Evolutionary conservation across 2,113 vertebrate species (phyloP).

Genomic region (Nansenia antarctica): DNA sequence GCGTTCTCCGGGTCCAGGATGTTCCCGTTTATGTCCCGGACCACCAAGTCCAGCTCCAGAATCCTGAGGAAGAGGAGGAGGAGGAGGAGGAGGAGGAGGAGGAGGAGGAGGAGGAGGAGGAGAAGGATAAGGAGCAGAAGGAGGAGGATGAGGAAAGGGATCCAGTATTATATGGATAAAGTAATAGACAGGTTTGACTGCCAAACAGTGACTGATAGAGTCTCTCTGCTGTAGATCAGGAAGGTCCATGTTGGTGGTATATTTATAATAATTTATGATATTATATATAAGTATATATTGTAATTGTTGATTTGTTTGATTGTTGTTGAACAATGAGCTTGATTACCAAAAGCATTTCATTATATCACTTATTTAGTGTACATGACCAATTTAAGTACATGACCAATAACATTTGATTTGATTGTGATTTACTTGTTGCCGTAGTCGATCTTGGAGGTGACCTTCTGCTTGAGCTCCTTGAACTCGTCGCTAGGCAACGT

Average conservation of each 20-base stretch:
- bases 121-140: background rate
- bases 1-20: conserved; percentile 93
- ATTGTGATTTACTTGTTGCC: conserved; percentile 99
- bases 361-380: no score
- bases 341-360: no score
- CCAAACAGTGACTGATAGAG: background rate
- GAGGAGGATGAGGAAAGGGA: background rate
- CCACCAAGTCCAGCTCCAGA: conserved; percentile 90
- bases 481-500: conserved; percentile 94
- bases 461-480: conserved; percentile 98
- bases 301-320: no score
- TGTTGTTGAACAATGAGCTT: background rate
- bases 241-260: background rate
- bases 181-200: background rate
- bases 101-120: background rate
- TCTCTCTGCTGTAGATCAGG: background rate
- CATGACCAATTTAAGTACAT: no score
- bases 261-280: no score
- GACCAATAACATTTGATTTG: no score
- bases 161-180: conserved; percentile 5
- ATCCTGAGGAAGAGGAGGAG: conserved; percentile 73
- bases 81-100: background rate
- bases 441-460: conserved; percentile 97
- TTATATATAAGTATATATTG: no score
- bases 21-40: conserved; percentile 91